Base-by-base conservation (phyloP, 1,140 invertebrate species). In the Drosophila insularis region DNA sequence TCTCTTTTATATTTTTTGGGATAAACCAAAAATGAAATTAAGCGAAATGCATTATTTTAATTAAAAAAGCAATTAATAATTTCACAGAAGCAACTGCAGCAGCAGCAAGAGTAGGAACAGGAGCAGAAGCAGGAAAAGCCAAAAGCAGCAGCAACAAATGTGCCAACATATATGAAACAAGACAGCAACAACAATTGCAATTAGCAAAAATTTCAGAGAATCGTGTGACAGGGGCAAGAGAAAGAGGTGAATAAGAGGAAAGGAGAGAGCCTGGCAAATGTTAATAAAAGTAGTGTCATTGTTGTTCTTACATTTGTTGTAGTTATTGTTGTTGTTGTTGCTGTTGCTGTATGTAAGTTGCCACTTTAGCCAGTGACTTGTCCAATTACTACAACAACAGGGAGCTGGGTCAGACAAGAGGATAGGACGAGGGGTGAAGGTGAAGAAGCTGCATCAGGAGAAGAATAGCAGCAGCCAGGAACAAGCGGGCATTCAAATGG, bases 321-420 rank as follows among this genome's bases (percentile, higher is more conserved):
- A 63, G 64, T 67, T 66, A 55, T 62, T 59, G 50, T n/a, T 64
- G 60, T 14, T 74, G 73, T 59, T 74, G 65, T 46, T 76, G 58
- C 11, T 60, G 40, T 31, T 63, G 60, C 27, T 63, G 40, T 37
- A 61, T 61, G 65, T 60, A 68, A 76, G 72, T 70, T 81, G 78
- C 78, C 82, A 86, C 81, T 78, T 81, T 78, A 63, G 81, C 82
- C 75, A 86, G 67, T 79, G 82, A 81, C 82, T 86, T 81, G 82
- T 87, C 82, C 82, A 86, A 86, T 86, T 86, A 86, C 82, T 81
- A 81, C 80, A 78, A 81, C 82, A 86, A 86, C 82, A 74, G 67
- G 71, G 70, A 56, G 21, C 6, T 8, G 54, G 27, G 31, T 14
- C 54, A 32, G 31, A 58, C 27, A 19, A 8, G 55, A 58, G 55